A percentile compares a stretch with the other conserved stretches of the same genome.
Evolutionary conservation across 2,113 vertebrate species (phyloP).

Genomic region (Triplophysa tibetana): DNA sequence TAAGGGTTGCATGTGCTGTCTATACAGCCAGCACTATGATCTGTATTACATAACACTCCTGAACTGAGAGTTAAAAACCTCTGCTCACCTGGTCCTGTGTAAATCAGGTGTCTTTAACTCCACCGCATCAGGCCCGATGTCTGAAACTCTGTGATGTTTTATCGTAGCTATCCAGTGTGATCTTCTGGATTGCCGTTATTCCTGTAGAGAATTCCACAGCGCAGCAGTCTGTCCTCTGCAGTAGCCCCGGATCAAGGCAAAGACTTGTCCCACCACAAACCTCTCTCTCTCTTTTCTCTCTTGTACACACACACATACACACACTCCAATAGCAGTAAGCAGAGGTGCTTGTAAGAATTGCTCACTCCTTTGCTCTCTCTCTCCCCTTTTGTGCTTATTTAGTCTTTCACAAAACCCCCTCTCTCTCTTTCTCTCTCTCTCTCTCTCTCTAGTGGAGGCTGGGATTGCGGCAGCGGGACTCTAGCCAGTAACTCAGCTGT

Average conservation of each 20-base stretch:
- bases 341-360: slow-evolving; percentile 29
- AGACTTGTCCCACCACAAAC: slow-evolving; percentile 25
- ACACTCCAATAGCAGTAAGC: slow-evolving; percentile 27
- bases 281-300: slow-evolving; percentile 14
- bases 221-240: slow-evolving; percentile 44
- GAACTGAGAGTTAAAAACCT: slow-evolving; percentile 15
- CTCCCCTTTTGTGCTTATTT: neutral
- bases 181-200: slow-evolving; percentile 8
- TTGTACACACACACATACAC: slow-evolving; percentile 24
- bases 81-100: slow-evolving; percentile 12
- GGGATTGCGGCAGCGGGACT: slow-evolving; percentile 67
- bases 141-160: neutral
- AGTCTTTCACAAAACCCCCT: slow-evolving; percentile 13
- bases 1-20: neutral
- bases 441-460: slow-evolving; percentile 54
- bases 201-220: slow-evolving; percentile 57
- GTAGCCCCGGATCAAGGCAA: slow-evolving; percentile 47
- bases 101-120: slow-evolving; percentile 2
- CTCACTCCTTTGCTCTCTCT: neutral
- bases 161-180: slow-evolving; percentile 11
- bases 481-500: slow-evolving; percentile 75
- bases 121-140: neutral
- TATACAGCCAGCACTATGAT: neutral
- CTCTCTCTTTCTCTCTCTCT: slow-evolving; percentile 51
- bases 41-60: slow-evolving; percentile 10